Evolutionary conservation across 92 coral and sea anemone species (phyloP).

Genomic region (Epizoanthus stellaris): DNA sequence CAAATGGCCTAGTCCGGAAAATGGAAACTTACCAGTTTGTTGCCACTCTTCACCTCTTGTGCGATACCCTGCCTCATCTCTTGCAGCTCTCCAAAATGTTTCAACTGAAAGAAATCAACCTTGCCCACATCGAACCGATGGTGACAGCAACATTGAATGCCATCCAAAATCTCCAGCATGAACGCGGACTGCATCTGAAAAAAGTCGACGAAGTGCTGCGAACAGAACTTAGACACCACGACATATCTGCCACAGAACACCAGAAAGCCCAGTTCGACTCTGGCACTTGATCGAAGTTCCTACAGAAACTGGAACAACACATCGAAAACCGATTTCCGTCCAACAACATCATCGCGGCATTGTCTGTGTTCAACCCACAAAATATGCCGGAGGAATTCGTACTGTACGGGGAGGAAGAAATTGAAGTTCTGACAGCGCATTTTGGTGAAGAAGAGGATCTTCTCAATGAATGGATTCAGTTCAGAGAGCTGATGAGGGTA

Average conservation of each 20-base stretch:
- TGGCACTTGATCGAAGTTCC: slow-evolving; percentile 10
- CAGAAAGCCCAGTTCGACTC: background rate
- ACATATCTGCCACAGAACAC: slow-evolving; percentile 6
- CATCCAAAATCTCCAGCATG: too few species aligned
- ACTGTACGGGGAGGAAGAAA: slow-evolving; percentile 21
- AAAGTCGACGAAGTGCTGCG: too few species aligned
- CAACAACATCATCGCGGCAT: slow-evolving; percentile 8
- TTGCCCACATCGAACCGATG: too few species aligned
- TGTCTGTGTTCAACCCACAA: slow-evolving; percentile 11
- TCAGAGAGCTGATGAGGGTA: slow-evolving; percentile 4
- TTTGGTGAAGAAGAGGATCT: slow-evolving; percentile 2
- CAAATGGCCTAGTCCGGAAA: slow-evolving; percentile 29
- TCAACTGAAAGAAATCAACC: too few species aligned
- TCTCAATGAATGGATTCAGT: slow-evolving; percentile 3
- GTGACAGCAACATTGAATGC: too few species aligned
- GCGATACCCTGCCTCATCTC: slow-evolving; percentile 42
- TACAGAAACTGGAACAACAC: slow-evolving; percentile 7
- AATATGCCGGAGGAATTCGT: slow-evolving; percentile 24
- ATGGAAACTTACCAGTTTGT: slow-evolving; percentile 46
- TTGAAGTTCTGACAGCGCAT: slow-evolving; percentile 3
- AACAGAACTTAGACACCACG: background rate
- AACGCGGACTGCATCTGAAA: background rate
- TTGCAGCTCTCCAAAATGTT: slow-evolving; percentile 21
- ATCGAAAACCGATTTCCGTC: background rate
- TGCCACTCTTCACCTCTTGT: slow-evolving; percentile 50